Evolutionary conservation across 2,888 invertebrate genomes (phyloP), one percentile per base, ranked within the genome.

Genomic region (Papilio demoleus): DNA sequence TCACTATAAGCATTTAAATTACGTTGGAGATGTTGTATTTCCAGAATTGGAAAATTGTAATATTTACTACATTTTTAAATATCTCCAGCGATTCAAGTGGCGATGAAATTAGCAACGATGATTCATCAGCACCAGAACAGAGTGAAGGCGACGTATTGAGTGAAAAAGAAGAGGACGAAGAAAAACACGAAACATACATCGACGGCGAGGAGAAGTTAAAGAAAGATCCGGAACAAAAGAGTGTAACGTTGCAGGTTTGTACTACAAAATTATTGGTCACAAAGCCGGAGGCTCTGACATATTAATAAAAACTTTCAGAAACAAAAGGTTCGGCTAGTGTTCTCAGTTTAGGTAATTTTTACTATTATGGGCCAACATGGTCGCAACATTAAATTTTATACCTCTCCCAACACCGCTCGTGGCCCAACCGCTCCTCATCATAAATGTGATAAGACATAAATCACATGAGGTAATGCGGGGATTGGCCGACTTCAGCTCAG

Each of bases 91-190:
- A 92, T 34, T 91, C 91, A 6, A 92, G 91, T 50, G 86, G 83
- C 0, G 91, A 91, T 70, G 90, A 91, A 24, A 69, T 81, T n/a
- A 89, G 88, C 65, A 85, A 89, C 63, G 88, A 84, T 1, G 90
- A 88, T 65, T 91, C 92, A 0, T 90, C 91, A 3, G 88, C 87
- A 0, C 88, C 87, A 0, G 88, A 87, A 40, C 88, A 86, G 50
- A 91, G 89, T 65, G 90, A 87, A 42, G 81, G 71, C 0, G 90
- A 90, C 67, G 79, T 74, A 0, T 72, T 71, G 8, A 79, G 79
- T 27, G 83, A 81, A 60, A 73, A 73, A 19, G 73, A 73, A 64
- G 86, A 83, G 2, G 85, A 86, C 6, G 80, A 74, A 8, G 88
- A 86, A 14, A 88, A 87, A 68, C 79, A 81, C 0, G 87, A 88